Percentiles rank a stretch among this genome's conserved stretches.
Evolutionary conservation across 2,113 vertebrate species (phyloP).

Genomic region (Pluvialis apricaria): DNA sequence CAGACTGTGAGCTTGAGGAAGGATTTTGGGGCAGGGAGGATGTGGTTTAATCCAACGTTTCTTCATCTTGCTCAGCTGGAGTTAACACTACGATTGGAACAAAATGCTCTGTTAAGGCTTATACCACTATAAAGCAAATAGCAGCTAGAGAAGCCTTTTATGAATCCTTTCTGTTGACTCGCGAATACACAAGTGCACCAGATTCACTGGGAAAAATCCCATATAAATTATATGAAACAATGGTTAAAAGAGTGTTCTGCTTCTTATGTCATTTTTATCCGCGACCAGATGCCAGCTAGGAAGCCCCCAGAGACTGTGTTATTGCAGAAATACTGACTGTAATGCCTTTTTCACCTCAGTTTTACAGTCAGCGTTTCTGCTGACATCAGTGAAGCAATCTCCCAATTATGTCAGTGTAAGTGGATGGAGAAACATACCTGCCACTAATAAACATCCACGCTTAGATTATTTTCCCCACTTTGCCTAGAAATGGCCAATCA

Average conservation of each 20-base stretch:
- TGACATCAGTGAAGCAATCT: conserved; percentile 9
- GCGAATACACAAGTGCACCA: background rate
- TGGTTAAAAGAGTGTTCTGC: background rate
- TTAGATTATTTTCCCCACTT: conserved; percentile 12
- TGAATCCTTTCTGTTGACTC: background rate
- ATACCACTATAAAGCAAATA: background rate
- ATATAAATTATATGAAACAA: background rate
- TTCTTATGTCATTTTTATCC: background rate
- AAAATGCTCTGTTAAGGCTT: background rate
- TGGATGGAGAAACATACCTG: background rate
- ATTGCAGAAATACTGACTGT: background rate
- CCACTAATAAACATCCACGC: background rate
- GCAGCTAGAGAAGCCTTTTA: background rate
- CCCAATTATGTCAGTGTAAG: conserved; percentile 18
- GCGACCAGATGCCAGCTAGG: background rate
- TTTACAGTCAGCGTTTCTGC: conserved; percentile 24
- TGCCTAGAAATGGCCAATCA: conserved; percentile 38
- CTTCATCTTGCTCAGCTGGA: background rate
- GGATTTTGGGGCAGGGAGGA: background rate
- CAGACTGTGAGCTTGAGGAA: background rate
- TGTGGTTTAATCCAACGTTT: background rate
- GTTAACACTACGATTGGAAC: background rate
- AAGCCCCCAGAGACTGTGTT: background rate
- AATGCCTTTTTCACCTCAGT: background rate
- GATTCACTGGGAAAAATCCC: background rate